phyloP scores from a whole-genome alignment of 2,797 vertebrate genomes.

The Acipenser oxyrinchus region DNA sequence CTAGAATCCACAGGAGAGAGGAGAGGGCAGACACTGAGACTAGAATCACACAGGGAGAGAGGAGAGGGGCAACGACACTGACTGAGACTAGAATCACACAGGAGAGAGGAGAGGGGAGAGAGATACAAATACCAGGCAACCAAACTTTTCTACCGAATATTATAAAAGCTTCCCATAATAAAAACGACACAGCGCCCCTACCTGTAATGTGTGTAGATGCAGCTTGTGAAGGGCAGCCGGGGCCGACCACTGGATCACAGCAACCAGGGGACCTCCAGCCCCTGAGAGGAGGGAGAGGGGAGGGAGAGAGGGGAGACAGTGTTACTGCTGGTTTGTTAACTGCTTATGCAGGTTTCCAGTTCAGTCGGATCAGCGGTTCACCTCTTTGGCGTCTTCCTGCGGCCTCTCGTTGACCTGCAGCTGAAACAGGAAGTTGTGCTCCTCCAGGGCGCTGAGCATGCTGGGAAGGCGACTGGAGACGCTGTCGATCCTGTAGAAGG shows the following conservation, averaged over 20 bases:
- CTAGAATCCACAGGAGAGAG: too few species aligned
- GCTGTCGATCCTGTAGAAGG: conserved; percentile 76
- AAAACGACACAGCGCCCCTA: conserved; percentile 22
- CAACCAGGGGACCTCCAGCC: conserved; percentile 82
- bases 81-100: background rate
- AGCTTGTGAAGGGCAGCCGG: conserved; percentile 80
- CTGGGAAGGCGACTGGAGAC: conserved; percentile 67
- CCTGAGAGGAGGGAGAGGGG: conserved; percentile 45
- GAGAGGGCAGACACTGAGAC: too few species aligned
- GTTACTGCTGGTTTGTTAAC: background rate
- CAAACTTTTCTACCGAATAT: background rate
- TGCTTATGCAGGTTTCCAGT: background rate
- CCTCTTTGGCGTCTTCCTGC: conserved; percentile 70
- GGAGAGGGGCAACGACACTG: background rate
- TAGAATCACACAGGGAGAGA: background rate
- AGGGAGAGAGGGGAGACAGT: background rate
- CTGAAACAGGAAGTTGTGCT: conserved; percentile 89
- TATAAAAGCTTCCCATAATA: background rate
- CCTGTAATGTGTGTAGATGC: conserved; percentile 88
- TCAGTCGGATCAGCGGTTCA: conserved; percentile 29
- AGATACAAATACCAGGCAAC: background rate
- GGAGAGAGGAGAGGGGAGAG: background rate
- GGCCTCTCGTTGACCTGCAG: conserved; percentile 73
- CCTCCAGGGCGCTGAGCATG: conserved; percentile 79
- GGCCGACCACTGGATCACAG: conserved; percentile 85